Evolutionary conservation across 2,797 vertebrate species (phyloP), one percentile per base, ranked within the genome.

Genomic region (Tachyglossus aculeatus): DNA sequence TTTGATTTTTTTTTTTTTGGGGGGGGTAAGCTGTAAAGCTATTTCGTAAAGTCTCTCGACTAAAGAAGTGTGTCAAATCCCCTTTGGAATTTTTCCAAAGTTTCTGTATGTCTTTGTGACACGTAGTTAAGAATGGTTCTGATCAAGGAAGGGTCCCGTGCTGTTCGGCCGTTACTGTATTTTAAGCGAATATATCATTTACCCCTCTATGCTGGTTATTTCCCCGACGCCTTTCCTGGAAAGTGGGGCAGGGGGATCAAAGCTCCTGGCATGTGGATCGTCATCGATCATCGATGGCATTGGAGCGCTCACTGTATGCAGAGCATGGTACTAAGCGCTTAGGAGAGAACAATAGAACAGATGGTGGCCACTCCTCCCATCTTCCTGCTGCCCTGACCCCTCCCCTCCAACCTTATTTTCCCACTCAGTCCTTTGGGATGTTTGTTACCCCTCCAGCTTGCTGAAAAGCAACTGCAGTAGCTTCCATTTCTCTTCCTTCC

Each of bases 21-120:
- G 19, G 5, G 3, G n/a, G 82, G 88, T 89, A 91, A 88, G 81
- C 84, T 85, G 85, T 85, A 82, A 90, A 90, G 85, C 88, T 88
- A 41, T 47, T 62, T 66, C 47, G 48, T 53, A 60, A 56, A 56
- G 67, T 71, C 41, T 22, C 53, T 67, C 19, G 50, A 9, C 55
- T 50, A 66, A 24, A 51, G 55, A 71, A 48, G 50, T 41, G 60
- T 65, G 37, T 41, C 51, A 66, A 76, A 82, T 50, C 64, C 47
- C 78, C 88, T 91, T 91, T 91, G 87, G 88, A 82, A 67, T 69
- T 69, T 63, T 74, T 86, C 82, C 84, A 37, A 90, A 91, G 66
- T 71, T 71, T 67, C 66, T 65, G 89, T 90, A 90, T 85, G 84
- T 92, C 86, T 54, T 38, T 82, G 62, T 53, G 88, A 90, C 88